These are phyloP conservation scores for Patella caerulea DNA, from an alignment of 2,888 invertebrate species.

Conservation along the genomic window DNA sequence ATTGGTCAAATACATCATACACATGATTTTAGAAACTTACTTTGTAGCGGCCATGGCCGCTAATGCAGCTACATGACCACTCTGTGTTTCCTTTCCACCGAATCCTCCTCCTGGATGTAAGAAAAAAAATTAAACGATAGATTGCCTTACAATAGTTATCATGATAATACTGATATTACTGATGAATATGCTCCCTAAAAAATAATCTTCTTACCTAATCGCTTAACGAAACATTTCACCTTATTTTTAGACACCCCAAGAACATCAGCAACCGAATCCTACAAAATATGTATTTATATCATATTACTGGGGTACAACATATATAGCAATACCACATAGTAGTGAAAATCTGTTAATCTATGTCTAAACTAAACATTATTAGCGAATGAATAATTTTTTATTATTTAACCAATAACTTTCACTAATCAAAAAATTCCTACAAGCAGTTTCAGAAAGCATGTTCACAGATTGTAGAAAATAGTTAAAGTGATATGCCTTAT, in stretches of 20 bases:
- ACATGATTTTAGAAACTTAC: conserved; percentile 27
- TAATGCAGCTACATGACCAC: conserved; percentile 79
- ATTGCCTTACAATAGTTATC: background rate
- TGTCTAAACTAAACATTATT: too few relatives aligned
- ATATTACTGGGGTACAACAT: too few relatives aligned
- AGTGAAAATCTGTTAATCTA: too few relatives aligned
- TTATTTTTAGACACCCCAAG: conserved; percentile 80
- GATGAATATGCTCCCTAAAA: background rate
- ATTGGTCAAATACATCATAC: too few relatives aligned
- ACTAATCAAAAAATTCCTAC: too few relatives aligned
- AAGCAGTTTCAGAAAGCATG: too few relatives aligned
- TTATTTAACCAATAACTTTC: too few relatives aligned
- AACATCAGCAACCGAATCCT: conserved; percentile 80
- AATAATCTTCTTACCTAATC: conserved; percentile 74
- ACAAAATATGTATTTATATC: conserved; percentile 56
- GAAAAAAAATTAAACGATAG: background rate
- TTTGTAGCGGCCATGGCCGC: conserved; percentile 85
- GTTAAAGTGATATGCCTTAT: too few relatives aligned
- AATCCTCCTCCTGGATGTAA: conserved; percentile 83
- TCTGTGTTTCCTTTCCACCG: conserved; percentile 92
- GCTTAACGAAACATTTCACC: conserved; percentile 83
- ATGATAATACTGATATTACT: background rate
- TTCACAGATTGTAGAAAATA: too few relatives aligned
- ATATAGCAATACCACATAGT: too few relatives aligned
- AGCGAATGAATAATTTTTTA: too few relatives aligned